phyloP scores from a whole-genome alignment of 2,113 vertebrate species.

The Syngnathus floridae region DNA sequence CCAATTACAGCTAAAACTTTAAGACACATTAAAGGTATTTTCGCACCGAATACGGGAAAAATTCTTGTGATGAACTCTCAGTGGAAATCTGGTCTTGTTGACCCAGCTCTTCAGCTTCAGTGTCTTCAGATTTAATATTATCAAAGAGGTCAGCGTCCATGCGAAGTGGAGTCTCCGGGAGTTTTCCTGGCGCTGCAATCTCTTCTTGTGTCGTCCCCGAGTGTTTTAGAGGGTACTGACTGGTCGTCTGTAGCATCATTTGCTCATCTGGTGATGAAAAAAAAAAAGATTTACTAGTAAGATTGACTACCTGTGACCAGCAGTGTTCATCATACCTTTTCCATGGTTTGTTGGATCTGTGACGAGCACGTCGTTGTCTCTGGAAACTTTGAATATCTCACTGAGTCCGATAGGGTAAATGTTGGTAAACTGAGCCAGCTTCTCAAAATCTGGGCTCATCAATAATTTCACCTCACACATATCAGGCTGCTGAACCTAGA shows the following conservation, averaged over 20 bases:
- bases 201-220: constrained; percentile 86
- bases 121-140: constrained; percentile 70
- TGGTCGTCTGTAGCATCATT: constrained; percentile 82
- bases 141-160: constrained; percentile 69
- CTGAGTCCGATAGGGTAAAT: constrained; percentile 80
- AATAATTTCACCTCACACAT: constrained; percentile 84
- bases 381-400: constrained; percentile 79
- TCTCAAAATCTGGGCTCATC: constrained; percentile 75
- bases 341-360: constrained; percentile 75
- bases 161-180: constrained; percentile 88
- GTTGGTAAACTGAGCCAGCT: constrained; percentile 78
- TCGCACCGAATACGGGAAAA: constrained; percentile 82
- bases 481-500: constrained; percentile 83
- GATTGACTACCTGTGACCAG: neutral
- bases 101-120: constrained; percentile 58
- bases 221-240: constrained; percentile 79
- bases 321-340: constrained; percentile 66
- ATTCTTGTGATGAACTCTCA: constrained; percentile 78
- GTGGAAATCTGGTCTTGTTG: constrained; percentile 62
- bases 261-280: constrained; percentile 60
- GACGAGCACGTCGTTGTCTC: constrained; percentile 77
- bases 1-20: neutral
- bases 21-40: neutral
- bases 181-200: constrained; percentile 81
- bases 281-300: neutral